These are phyloP conservation scores for Apodemus sylvaticus DNA, from an alignment of 2,113 vertebrate genomes.

Conservation along the genomic window DNA sequence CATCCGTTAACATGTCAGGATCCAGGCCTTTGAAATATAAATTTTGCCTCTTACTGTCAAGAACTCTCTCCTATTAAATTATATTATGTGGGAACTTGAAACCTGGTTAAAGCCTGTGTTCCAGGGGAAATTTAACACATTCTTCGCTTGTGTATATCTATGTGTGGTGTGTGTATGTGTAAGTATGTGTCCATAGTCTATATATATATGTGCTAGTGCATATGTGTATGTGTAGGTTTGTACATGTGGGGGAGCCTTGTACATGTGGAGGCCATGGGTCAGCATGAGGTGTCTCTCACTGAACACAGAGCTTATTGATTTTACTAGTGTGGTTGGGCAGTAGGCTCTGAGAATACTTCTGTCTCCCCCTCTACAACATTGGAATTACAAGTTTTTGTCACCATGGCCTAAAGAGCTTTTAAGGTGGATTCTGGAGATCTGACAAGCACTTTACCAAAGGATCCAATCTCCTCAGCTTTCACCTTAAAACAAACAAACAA, in stretches of 20 bases:
- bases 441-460: background rate
- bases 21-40: constrained; percentile 49
- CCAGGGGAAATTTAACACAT: background rate
- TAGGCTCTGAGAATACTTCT: background rate
- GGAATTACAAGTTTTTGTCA: background rate
- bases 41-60: constrained; percentile 62
- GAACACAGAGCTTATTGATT: background rate
- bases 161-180: background rate
- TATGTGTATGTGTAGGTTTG: background rate
- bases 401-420: background rate
- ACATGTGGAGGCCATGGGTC: background rate
- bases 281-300: background rate
- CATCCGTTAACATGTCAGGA: background rate
- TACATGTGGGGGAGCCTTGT: too few species aligned
- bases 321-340: background rate
- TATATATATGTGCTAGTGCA: too few species aligned
- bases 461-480: background rate
- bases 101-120: constrained; percentile 20
- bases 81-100: constrained; percentile 53
- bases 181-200: too few species aligned
- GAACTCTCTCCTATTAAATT: constrained; percentile 36
- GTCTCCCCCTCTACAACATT: background rate
- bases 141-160: background rate
- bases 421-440: background rate
- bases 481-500: too few species aligned